Percentiles rank a stretch among this genome's conserved stretches.
Evolutionary conservation across 2,113 vertebrate species (phyloP).

Genomic region (Pedetes capensis): DNA sequence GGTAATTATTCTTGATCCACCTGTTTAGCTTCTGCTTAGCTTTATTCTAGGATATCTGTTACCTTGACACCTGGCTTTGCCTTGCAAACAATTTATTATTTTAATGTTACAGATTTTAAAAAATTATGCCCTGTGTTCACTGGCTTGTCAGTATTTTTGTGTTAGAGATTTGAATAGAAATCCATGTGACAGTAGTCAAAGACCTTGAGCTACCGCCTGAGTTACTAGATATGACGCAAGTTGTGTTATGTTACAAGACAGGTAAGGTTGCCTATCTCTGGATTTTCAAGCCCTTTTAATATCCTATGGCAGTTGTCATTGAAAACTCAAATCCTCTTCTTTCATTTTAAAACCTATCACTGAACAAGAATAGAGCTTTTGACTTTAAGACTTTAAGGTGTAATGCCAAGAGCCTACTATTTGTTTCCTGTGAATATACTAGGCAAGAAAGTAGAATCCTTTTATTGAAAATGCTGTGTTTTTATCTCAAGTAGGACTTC

Average conservation of each 20-base stretch:
- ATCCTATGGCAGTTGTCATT: conserved; percentile 75
- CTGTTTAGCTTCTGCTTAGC: not conserved
- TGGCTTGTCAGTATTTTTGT: not conserved
- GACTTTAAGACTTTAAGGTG: conserved; percentile 73
- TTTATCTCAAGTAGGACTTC: conserved; percentile 43
- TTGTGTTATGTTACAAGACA: conserved; percentile 73
- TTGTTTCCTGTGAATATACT: conserved; percentile 12
- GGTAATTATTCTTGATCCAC: not conserved
- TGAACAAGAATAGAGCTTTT: conserved; percentile 76
- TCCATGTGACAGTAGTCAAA: conserved; percentile 43
- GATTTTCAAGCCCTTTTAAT: conserved; percentile 71
- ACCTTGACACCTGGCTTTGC: not conserved
- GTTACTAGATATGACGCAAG: conserved; percentile 69
- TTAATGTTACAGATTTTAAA: not conserved
- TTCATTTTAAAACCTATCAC: conserved; percentile 74
- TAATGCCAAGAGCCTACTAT: conserved; percentile 55
- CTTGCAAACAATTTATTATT: not conserved
- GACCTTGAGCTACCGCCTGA: conserved; percentile 44
- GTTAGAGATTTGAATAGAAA: conserved; percentile 3
- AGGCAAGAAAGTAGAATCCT: conserved; percentile 43
- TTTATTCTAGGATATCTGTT: not conserved
- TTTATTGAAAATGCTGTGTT: conserved; percentile 49
- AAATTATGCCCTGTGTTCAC: not conserved
- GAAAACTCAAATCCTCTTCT: conserved; percentile 62
- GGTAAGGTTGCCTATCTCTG: conserved; percentile 55